Evolutionary conservation across 2,888 invertebrate genomes (phyloP).

Genomic region (Agrochola lota): DNA sequence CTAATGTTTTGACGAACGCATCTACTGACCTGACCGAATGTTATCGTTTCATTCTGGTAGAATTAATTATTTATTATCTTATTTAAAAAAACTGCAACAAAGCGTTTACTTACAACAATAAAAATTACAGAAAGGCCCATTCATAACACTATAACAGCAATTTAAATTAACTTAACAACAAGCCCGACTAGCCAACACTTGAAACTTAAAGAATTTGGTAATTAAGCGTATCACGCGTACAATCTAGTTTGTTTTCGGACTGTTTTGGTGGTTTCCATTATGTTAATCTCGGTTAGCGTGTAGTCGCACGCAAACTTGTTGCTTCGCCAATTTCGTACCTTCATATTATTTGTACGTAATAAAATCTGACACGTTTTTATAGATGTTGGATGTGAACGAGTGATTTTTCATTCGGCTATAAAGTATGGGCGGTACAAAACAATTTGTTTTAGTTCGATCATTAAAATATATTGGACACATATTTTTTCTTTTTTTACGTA

Average conservation of each 20-base stretch:
- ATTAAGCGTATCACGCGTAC: slow-evolving; percentile 67
- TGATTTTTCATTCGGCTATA: not conserved
- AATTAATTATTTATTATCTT: not conserved
- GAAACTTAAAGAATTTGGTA: slow-evolving; percentile 65
- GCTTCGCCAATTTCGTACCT: slow-evolving; percentile 72
- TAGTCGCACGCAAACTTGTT: slow-evolving; percentile 87
- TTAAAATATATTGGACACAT: too few relatives aligned
- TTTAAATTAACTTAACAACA: slow-evolving; percentile 30
- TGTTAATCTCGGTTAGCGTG: slow-evolving; percentile 77
- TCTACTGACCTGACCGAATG: not conserved
- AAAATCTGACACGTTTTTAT: slow-evolving; percentile 52
- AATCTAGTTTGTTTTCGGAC: slow-evolving; percentile 70
- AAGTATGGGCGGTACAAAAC: not conserved
- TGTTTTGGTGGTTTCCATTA: slow-evolving; percentile 81
- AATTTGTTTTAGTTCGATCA: too few relatives aligned
- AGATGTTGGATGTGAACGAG: slow-evolving; percentile 3
- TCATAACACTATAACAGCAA: slow-evolving; percentile 32
- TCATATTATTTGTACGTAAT: slow-evolving; percentile 60
- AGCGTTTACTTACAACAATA: slow-evolving; percentile 2
- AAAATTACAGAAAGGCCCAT: slow-evolving; percentile 28
- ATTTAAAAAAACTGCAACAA: slow-evolving; percentile 7
- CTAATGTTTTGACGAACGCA: not conserved
- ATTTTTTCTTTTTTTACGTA: too few relatives aligned
- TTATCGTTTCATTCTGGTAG: not conserved
- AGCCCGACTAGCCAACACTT: slow-evolving; percentile 21